Evolutionary conservation across 2,797 vertebrate genomes (phyloP).

Genomic region (Harpagifer antarcticus): DNA sequence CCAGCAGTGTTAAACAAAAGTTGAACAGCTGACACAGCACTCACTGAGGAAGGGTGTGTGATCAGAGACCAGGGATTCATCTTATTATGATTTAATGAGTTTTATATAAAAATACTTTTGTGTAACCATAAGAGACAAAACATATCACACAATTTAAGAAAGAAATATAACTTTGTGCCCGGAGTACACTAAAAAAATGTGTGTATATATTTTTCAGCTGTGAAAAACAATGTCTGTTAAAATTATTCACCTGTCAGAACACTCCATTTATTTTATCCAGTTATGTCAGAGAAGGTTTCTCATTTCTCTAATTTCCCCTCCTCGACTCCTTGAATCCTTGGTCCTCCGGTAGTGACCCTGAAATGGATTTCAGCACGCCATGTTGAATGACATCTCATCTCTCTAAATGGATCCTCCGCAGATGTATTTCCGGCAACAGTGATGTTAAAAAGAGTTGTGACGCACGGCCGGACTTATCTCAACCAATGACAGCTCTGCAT

Average conservation of each 20-base stretch:
- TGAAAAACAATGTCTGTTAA: slow-evolving; percentile 38
- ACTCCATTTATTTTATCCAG: slow-evolving; percentile 25
- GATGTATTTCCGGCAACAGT: too few species aligned
- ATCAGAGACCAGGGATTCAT: slow-evolving; percentile 12
- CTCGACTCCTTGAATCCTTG: too few species aligned
- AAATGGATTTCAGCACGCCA: too few species aligned
- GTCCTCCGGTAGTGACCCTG: too few species aligned
- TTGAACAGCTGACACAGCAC: slow-evolving; percentile 42
- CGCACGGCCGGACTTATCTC: too few species aligned
- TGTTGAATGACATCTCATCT: too few species aligned
- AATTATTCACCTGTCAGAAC: slow-evolving; percentile 20
- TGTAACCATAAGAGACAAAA: not conserved
- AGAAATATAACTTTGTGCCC: not conserved
- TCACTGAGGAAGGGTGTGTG: not conserved
- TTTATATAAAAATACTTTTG: slow-evolving; percentile 6
- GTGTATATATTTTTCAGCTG: slow-evolving; percentile 17
- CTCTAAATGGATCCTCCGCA: too few species aligned
- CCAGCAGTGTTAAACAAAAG: slow-evolving; percentile 27
- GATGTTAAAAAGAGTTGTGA: too few species aligned
- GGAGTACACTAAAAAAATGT: not conserved
- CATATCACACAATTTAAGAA: not conserved
- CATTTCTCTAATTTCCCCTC: too few species aligned
- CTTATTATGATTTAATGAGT: slow-evolving; percentile 16
- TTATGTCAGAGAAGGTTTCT: not conserved
- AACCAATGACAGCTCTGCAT: too few species aligned